Evolutionary conservation across 2,888 invertebrate genomes (phyloP).

Genomic region (Drosophila formosana): DNA sequence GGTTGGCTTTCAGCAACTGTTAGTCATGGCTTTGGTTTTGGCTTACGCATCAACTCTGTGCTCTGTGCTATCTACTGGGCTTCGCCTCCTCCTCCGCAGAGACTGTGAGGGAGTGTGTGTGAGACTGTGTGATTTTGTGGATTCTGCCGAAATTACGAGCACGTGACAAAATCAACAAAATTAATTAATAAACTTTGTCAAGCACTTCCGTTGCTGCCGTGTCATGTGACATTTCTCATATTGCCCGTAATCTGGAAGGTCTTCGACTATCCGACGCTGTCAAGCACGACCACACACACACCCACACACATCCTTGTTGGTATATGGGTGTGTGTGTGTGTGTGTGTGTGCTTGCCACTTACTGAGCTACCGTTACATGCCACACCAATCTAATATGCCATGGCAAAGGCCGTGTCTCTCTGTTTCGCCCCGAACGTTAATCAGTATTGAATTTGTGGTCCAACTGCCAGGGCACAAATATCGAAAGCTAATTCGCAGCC

Average conservation of each 20-base stretch:
- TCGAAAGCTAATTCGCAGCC: conserved; percentile 43
- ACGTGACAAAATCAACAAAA: conserved; percentile 81
- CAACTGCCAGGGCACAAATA: conserved; percentile 42
- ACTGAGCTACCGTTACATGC: conserved; percentile 17
- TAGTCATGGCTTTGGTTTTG: conserved; percentile 60
- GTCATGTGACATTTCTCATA: conserved; percentile 74
- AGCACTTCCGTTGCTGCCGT: conserved; percentile 71
- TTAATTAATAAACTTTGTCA: conserved; percentile 80
- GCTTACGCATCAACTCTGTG: conserved; percentile 37
- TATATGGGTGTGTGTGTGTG: not conserved
- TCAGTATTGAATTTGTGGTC: conserved; percentile 55
- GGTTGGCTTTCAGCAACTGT: conserved; percentile 66
- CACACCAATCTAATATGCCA: conserved; percentile 34
- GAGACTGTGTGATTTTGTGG: conserved; percentile 67
- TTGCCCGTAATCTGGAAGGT: conserved; percentile 40
- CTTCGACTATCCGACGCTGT: conserved; percentile 23
- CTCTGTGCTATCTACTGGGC: not conserved
- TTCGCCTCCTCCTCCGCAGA: not conserved
- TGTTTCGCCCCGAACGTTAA: conserved; percentile 40
- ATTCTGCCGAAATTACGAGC: conserved; percentile 71
- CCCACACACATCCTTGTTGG: not conserved
- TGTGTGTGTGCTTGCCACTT: conserved; percentile 25
- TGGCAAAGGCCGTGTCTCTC: conserved; percentile 6
- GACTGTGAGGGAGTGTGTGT: conserved; percentile 17
- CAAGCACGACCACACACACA: conserved; percentile 3